Percentiles rank a stretch among this genome's conserved stretches.
Conservation (phyloP, 2,113 vertebrate genomes). For the Zapornia atra region DNA sequence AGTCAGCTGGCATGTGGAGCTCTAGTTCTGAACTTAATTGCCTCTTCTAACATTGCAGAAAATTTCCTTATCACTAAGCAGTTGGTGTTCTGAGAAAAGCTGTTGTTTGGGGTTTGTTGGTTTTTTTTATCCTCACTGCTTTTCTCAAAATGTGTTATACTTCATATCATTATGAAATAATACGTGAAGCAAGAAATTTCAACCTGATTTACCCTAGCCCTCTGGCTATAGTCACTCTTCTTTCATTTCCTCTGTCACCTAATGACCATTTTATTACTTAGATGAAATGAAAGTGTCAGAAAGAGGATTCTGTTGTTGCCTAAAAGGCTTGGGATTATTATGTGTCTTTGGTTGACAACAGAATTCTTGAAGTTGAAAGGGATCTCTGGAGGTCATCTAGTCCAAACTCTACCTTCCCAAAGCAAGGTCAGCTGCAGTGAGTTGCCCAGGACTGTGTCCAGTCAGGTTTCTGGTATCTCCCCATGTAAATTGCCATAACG, state of each 20-base stretch:
- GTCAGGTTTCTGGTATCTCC: background rate
- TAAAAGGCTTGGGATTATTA: background rate
- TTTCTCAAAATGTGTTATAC: background rate
- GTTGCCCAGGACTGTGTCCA: background rate
- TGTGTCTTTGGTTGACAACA: background rate
- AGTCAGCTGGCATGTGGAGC: background rate
- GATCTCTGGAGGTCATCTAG: background rate
- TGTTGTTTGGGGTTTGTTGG: background rate
- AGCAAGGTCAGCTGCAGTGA: background rate
- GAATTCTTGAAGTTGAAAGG: background rate
- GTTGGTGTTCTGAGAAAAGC: background rate
- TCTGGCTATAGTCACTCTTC: background rate
- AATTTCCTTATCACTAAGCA: background rate
- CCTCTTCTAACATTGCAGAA: background rate
- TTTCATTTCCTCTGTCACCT: background rate
- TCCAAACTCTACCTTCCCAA: background rate
- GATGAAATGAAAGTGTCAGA: background rate
- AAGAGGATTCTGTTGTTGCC: background rate
- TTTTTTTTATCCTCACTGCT: background rate
- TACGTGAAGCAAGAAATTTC: background rate
- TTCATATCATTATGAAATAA: background rate
- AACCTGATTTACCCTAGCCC: background rate
- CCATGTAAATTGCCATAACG: background rate
- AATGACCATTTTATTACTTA: conserved; percentile 15
- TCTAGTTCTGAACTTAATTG: background rate